Conservation (phyloP, 1,140 invertebrate species). For the Drosophila sucinea region DNA sequence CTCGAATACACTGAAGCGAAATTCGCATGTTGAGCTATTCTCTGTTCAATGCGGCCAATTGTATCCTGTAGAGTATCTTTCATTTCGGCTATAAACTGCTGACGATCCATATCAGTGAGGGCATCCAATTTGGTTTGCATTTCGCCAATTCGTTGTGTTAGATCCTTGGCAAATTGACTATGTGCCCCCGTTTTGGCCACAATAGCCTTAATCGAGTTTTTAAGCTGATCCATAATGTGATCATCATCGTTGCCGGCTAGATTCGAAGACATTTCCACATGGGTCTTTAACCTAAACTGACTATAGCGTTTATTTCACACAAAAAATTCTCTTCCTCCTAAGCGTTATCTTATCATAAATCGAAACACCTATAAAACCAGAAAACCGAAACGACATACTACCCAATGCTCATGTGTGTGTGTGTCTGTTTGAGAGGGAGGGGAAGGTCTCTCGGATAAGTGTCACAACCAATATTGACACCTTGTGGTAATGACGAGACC, state of each 20-base stretch:
- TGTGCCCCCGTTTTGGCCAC: slow-evolving; percentile 67
- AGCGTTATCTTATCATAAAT: slow-evolving; percentile 11
- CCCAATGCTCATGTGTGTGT: slow-evolving; percentile 1
- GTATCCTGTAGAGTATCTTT: slow-evolving; percentile 64
- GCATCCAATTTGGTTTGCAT: slow-evolving; percentile 66
- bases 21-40: slow-evolving; percentile 62
- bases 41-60: slow-evolving; percentile 59
- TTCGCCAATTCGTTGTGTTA: slow-evolving; percentile 54
- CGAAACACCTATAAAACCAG: slow-evolving; percentile 3
- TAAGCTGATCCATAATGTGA: slow-evolving; percentile 62
- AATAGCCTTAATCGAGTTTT: slow-evolving; percentile 62
- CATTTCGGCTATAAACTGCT: slow-evolving; percentile 66
- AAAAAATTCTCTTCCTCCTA: slow-evolving; percentile 4
- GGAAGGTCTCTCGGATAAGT: background rate
- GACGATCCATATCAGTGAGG: slow-evolving; percentile 54
- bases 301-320: slow-evolving; percentile 14
- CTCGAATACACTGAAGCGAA: slow-evolving; percentile 67
- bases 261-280: slow-evolving; percentile 47
- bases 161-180: slow-evolving; percentile 68
- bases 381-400: slow-evolving; percentile 4
- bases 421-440: slow-evolving; percentile 28
- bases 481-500: background rate
- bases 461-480: slow-evolving; percentile 2
- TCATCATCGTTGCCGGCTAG: slow-evolving; percentile 28
- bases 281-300: slow-evolving; percentile 35